phyloP scores from a whole-genome alignment of 2,113 vertebrate species.

The Catharus minimus region DNA sequence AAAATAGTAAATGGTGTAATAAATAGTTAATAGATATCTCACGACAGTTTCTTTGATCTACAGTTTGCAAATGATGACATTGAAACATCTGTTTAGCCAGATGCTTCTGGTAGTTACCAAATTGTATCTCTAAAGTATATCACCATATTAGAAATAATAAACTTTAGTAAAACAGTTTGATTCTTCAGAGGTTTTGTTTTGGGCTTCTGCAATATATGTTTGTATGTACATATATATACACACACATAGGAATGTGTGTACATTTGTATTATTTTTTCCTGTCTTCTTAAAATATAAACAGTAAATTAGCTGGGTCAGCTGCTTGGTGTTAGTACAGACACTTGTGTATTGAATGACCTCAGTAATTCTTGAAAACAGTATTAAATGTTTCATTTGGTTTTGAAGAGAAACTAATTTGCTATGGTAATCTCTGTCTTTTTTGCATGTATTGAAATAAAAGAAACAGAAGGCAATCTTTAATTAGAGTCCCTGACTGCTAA shows the following conservation, averaged over 20 bases:
- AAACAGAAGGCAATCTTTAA: not conserved
- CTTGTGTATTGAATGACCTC: not conserved
- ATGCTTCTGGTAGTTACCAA: not conserved
- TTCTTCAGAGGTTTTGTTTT: not conserved
- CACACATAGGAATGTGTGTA: no score
- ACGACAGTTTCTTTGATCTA: not conserved
- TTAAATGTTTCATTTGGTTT: not conserved
- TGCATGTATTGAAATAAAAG: not conserved
- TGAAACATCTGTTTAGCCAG: constrained; percentile 34
- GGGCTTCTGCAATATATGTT: not conserved
- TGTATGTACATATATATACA: not conserved
- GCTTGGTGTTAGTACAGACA: not conserved
- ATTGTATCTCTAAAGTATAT: not conserved
- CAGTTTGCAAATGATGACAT: not conserved
- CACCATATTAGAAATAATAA: not conserved
- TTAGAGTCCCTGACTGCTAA: not conserved
- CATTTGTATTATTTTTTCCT: not conserved
- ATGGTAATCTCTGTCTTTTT: not conserved
- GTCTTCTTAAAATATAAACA: not conserved
- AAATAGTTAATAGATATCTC: constrained; percentile 18
- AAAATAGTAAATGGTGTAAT: not conserved
- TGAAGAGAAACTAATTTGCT: not conserved
- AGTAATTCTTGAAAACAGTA: not conserved
- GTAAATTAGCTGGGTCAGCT: not conserved
- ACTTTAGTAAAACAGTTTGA: not conserved